Evolutionary conservation across 2,888 invertebrate genomes (phyloP).

Genomic region (Lasioglossum villosulum): DNA sequence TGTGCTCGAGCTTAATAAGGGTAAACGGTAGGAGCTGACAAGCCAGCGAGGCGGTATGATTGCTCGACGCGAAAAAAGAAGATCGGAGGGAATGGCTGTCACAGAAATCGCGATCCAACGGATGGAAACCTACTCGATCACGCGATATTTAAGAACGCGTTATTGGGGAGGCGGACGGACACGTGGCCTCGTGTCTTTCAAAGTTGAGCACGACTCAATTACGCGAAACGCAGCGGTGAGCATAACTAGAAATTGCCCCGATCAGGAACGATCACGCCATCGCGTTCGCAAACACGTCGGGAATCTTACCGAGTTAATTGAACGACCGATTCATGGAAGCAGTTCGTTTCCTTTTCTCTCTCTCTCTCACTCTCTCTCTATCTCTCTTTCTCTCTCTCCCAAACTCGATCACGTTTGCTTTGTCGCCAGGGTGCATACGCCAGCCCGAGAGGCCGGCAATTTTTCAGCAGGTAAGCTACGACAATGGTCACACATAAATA

Average conservation of each 20-base stretch:
- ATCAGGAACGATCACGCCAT: slow-evolving; percentile 53
- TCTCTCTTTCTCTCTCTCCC: not conserved
- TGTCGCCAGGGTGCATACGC: not conserved
- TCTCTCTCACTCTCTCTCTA: not conserved
- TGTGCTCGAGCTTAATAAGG: not conserved
- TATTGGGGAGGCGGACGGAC: slow-evolving; percentile 53
- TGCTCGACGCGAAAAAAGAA: not conserved
- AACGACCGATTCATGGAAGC: slow-evolving; percentile 19
- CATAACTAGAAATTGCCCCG: slow-evolving; percentile 32
- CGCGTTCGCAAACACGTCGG: slow-evolving; percentile 1
- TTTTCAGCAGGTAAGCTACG: slow-evolving; percentile 30
- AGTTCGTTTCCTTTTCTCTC: slow-evolving; percentile 6
- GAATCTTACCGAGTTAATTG: slow-evolving; percentile 20
- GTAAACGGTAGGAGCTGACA: not conserved
- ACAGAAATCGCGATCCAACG: slow-evolving; percentile 28
- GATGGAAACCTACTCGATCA: slow-evolving; percentile 47
- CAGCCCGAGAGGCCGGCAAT: not conserved
- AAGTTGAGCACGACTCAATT: slow-evolving; percentile 60
- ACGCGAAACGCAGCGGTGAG: slow-evolving; percentile 23
- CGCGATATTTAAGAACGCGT: slow-evolving; percentile 64
- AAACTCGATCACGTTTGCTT: not conserved
- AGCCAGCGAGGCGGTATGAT: not conserved
- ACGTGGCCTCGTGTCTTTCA: slow-evolving; percentile 52
- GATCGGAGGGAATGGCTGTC: slow-evolving; percentile 5
- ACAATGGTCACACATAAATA: slow-evolving; percentile 29